phyloP scores from a whole-genome alignment of 2,113 vertebrate species.

The Mobula hypostoma region DNA sequence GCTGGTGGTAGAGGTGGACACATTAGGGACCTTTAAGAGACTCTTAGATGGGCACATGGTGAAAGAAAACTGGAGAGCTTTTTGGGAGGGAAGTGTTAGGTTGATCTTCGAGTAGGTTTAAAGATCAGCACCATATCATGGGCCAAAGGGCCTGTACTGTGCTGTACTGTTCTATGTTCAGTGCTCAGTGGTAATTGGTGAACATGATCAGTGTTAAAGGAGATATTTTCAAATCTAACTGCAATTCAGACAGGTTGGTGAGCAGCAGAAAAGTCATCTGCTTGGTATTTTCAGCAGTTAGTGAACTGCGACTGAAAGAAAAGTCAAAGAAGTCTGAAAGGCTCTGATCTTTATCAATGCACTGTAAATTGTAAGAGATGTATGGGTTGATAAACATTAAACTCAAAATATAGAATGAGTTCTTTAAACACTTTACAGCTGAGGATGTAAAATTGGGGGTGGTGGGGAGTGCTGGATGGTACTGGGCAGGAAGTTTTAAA shows the following conservation, averaged over 20 bases:
- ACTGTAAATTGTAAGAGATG: neutral
- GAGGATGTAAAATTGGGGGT: neutral
- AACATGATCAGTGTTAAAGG: neutral
- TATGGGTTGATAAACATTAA: neutral
- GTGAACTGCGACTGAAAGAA: neutral
- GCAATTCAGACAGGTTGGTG: neutral
- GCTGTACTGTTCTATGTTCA: too few species aligned
- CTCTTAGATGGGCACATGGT: too few species aligned
- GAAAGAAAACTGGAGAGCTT: too few species aligned
- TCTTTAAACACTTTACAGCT: neutral
- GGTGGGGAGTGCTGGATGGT: too few species aligned
- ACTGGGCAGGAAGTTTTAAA: neutral
- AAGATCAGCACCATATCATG: too few species aligned
- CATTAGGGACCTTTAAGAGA: too few species aligned
- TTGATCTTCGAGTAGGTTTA: too few species aligned
- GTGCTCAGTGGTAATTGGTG: neutral
- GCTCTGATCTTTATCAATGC: neutral
- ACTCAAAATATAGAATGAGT: neutral
- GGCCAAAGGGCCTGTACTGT: too few species aligned
- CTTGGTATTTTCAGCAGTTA: neutral
- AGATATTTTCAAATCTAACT: neutral
- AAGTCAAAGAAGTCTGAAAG: neutral
- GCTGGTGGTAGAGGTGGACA: too few species aligned
- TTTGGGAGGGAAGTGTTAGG: too few species aligned
- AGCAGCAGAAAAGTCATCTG: neutral